Conservation (phyloP, 2,888 invertebrate genomes). For the Thera obeliscata region DNA sequence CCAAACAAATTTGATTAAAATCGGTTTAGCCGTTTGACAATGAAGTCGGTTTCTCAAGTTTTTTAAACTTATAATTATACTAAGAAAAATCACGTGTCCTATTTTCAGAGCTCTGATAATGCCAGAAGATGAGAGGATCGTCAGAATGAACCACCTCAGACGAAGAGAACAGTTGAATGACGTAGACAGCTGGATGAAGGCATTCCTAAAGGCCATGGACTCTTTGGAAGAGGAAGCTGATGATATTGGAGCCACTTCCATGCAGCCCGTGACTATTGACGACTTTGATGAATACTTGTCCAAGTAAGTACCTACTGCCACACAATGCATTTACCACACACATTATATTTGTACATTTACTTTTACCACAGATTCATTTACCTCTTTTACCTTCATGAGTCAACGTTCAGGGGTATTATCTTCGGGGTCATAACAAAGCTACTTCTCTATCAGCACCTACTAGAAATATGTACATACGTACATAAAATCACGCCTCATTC, state of each 20-base stretch:
- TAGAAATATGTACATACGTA: too few relatives aligned
- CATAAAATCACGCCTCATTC: too few relatives aligned
- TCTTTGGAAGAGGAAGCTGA: slow-evolving; percentile 92
- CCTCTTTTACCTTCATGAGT: too few relatives aligned
- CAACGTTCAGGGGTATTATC: too few relatives aligned
- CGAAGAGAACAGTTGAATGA: slow-evolving; percentile 92
- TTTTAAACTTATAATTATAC: not conserved
- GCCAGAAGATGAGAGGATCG: slow-evolving; percentile 94
- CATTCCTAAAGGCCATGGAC: slow-evolving; percentile 94
- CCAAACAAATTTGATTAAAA: too few relatives aligned
- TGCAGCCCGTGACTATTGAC: slow-evolving; percentile 95
- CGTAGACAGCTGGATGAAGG: slow-evolving; percentile 95
- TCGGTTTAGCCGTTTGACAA: too few relatives aligned
- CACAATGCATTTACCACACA: not conserved
- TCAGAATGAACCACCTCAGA: slow-evolving; percentile 93
- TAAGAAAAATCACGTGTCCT: not conserved
- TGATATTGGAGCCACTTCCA: slow-evolving; percentile 92
- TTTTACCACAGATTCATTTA: too few relatives aligned
- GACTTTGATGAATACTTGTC: slow-evolving; percentile 95
- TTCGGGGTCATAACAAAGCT: too few relatives aligned
- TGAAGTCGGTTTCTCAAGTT: too few relatives aligned
- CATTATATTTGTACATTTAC: too few relatives aligned
- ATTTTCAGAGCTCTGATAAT: slow-evolving; percentile 90
- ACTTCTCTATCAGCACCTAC: too few relatives aligned
- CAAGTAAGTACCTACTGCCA: slow-evolving; percentile 85